Percentiles rank a stretch among this genome's conserved stretches.
These are phyloP conservation scores for Tetranychus cinnabarinus DNA, from an alignment of 1,140 invertebrate genomes.

Conservation along the genomic window DNA sequence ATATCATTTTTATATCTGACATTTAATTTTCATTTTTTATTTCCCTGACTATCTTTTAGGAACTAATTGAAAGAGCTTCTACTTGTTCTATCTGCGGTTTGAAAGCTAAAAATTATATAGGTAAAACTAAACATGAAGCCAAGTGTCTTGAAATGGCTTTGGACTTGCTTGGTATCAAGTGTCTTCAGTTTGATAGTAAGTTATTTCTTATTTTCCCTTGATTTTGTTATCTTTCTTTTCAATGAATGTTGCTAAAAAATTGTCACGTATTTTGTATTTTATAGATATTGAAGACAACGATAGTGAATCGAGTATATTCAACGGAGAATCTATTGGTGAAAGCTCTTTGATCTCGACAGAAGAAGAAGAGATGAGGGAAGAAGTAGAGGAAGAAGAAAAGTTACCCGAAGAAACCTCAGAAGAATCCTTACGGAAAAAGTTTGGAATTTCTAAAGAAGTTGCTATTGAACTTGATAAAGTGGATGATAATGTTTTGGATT, in stretches of 20 bases:
- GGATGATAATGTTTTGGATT: neutral
- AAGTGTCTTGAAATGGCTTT: neutral
- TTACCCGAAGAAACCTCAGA: neutral
- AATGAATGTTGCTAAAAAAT: neutral
- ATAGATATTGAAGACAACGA: neutral
- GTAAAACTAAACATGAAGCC: neutral
- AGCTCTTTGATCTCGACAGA: neutral
- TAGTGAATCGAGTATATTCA: too few species aligned
- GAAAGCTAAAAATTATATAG: neutral
- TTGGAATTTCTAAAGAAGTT: neutral
- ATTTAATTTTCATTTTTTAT: neutral
- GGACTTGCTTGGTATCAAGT: neutral
- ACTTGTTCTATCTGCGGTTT: constrained; percentile 3
- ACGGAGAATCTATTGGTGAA: neutral
- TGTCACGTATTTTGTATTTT: neutral
- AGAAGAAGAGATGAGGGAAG: neutral
- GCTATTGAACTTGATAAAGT: neutral
- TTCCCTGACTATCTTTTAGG: neutral
- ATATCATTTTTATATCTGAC: neutral
- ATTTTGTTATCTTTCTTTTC: neutral
- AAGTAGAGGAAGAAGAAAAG: neutral
- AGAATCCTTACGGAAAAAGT: neutral
- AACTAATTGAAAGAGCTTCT: neutral
- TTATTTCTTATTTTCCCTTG: neutral
- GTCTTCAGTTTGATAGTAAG: neutral